These are phyloP conservation scores for Acromyrmex heyeri DNA, from an alignment of 1,140 invertebrate species.

Conservation along the genomic window DNA sequence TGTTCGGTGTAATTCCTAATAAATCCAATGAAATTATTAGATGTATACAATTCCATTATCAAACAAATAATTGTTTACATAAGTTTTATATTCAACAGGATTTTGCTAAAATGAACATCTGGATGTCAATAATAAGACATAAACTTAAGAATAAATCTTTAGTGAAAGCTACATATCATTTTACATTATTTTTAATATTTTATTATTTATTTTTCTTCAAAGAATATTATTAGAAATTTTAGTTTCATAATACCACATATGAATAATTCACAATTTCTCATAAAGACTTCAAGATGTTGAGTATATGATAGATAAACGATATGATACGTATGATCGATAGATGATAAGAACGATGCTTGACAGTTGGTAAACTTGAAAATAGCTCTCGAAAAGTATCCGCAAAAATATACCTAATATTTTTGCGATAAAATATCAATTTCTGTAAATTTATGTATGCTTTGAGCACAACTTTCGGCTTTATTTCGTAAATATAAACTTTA, in stretches of 20 bases:
- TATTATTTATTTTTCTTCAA: background rate
- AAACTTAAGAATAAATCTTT: background rate
- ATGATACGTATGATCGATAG: background rate
- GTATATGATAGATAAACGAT: background rate
- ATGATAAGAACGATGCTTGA: background rate
- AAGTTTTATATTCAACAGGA: slow-evolving; percentile 10
- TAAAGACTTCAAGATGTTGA: background rate
- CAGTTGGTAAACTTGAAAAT: background rate
- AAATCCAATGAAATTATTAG: background rate
- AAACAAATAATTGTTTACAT: background rate
- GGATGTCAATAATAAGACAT: background rate
- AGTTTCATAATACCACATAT: background rate
- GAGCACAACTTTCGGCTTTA: background rate
- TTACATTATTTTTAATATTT: background rate
- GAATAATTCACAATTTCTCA: background rate
- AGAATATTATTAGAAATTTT: background rate
- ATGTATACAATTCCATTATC: background rate
- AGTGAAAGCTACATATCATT: background rate
- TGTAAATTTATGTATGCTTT: background rate
- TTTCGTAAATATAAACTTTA: slow-evolving; percentile 30
- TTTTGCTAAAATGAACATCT: background rate
- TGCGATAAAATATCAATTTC: slow-evolving; percentile 13
- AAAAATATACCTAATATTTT: background rate
- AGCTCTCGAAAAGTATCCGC: background rate
- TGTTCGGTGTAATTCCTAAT: background rate